These are phyloP conservation scores for Cyrtonyx montezumae DNA, from an alignment of 2,113 vertebrate species.

Conservation along the genomic window DNA sequence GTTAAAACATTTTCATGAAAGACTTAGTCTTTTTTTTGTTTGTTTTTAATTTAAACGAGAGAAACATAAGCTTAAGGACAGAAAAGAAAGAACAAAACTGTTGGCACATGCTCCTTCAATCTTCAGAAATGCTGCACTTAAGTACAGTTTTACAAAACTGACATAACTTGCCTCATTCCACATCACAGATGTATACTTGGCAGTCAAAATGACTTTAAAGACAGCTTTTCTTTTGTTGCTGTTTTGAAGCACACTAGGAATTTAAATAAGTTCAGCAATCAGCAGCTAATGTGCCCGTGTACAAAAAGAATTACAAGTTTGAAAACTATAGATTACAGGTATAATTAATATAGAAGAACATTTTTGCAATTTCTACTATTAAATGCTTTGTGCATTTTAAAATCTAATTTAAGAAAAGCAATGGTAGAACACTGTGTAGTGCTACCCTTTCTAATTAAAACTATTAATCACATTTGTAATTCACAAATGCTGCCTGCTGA, in stretches of 20 bases:
- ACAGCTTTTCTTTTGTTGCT: neutral
- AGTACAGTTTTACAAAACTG: neutral
- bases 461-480: neutral
- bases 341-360: neutral
- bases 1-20: neutral
- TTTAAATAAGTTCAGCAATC: neutral
- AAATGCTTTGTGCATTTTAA: neutral
- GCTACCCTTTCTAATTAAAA: neutral
- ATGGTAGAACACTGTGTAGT: neutral
- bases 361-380: neutral
- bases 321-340: neutral
- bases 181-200: neutral
- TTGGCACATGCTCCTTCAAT: neutral
- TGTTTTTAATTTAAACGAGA: neutral
- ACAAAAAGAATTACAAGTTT: neutral
- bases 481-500: neutral
- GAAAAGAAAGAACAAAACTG: neutral
- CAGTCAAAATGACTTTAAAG: neutral
- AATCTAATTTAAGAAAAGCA: neutral
- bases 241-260: neutral
- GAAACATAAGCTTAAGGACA: neutral
- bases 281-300: neutral
- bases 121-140: neutral
- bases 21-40: neutral
- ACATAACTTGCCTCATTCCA: neutral